A percentile compares a stretch with the other conserved stretches of the same genome.
These are phyloP conservation scores for Scrobipalpa costella DNA, from an alignment of 2,888 invertebrate genomes.

Conservation along the genomic window DNA sequence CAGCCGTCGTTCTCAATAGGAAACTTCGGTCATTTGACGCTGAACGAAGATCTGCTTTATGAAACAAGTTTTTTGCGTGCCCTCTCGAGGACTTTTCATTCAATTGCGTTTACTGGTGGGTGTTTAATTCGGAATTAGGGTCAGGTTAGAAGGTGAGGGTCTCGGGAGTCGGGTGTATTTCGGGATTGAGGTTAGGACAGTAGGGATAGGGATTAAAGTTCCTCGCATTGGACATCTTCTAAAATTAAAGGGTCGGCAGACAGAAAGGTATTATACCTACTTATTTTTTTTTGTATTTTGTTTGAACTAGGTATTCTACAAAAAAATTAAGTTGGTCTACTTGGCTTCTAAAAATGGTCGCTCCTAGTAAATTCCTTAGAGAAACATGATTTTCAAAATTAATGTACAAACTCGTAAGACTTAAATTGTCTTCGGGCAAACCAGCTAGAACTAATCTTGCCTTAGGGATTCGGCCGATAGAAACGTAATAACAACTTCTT, in stretches of 20 bases:
- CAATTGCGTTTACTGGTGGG: too few relatives aligned
- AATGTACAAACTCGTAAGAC: not conserved
- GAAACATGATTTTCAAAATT: not conserved
- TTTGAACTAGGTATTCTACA: not conserved
- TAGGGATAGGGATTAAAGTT: not conserved
- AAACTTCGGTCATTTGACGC: slow-evolving; percentile 53
- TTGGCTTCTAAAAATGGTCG: not conserved
- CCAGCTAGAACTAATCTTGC: not conserved
- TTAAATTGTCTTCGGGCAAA: not conserved
- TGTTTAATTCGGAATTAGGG: slow-evolving; percentile 43
- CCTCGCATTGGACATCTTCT: slow-evolving; percentile 6
- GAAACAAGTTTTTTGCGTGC: slow-evolving; percentile 51
- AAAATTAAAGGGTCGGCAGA: not conserved
- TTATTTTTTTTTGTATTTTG: not conserved
- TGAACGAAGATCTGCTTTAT: slow-evolving; percentile 45
- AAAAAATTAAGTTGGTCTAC: too few relatives aligned
- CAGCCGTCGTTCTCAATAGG: slow-evolving; percentile 36
- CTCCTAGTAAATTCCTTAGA: not conserved
- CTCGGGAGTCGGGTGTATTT: not conserved
- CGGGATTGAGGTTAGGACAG: slow-evolving; percentile 13
- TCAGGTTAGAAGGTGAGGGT: slow-evolving; percentile 32
- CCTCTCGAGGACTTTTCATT: slow-evolving; percentile 42
- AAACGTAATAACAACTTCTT: slow-evolving; percentile 1
- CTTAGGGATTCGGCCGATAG: not conserved
- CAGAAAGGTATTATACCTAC: too few relatives aligned